Evolutionary conservation across 2,113 vertebrate species (phyloP).

Genomic region (Chascanopsetta lugubris): DNA sequence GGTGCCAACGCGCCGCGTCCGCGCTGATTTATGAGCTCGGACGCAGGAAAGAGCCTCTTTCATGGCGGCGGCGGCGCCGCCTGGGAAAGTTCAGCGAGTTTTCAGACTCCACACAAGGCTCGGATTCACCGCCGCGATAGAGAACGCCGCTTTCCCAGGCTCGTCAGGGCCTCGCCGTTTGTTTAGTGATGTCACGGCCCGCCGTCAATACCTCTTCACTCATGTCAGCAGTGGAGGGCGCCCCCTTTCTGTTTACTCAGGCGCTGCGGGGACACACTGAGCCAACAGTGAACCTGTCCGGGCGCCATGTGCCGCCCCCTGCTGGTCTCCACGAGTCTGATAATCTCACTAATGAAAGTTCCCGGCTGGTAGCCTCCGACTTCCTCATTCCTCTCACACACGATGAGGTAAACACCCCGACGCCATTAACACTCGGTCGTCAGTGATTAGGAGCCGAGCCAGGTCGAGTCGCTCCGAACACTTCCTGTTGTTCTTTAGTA

Average conservation of each 20-base stretch:
- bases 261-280: too few species aligned
- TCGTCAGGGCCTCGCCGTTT: not conserved
- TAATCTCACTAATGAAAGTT: not conserved
- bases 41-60: slow-evolving; percentile 47
- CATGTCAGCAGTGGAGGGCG: too few species aligned
- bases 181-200: not conserved
- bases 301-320: too few species aligned
- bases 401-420: not conserved
- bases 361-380: not conserved
- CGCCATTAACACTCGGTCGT: too few species aligned
- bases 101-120: not conserved
- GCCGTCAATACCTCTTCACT: too few species aligned
- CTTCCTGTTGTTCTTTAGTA: not conserved
- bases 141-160: not conserved
- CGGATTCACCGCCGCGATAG: not conserved
- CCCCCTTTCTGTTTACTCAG: too few species aligned
- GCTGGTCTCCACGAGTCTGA: too few species aligned
- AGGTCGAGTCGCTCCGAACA: not conserved
- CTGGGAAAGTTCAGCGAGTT: slow-evolving; percentile 69
- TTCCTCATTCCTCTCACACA: not conserved
- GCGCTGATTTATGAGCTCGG: slow-evolving; percentile 64
- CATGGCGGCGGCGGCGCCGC: slow-evolving; percentile 44
- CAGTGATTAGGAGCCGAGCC: not conserved
- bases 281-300: not conserved
- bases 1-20: slow-evolving; percentile 32